A percentile compares a stretch with the other conserved stretches of the same genome.
Evolutionary conservation across 2,113 vertebrate genomes (phyloP).

Genomic region (Rhynchopsitta pachyrhyncha): DNA sequence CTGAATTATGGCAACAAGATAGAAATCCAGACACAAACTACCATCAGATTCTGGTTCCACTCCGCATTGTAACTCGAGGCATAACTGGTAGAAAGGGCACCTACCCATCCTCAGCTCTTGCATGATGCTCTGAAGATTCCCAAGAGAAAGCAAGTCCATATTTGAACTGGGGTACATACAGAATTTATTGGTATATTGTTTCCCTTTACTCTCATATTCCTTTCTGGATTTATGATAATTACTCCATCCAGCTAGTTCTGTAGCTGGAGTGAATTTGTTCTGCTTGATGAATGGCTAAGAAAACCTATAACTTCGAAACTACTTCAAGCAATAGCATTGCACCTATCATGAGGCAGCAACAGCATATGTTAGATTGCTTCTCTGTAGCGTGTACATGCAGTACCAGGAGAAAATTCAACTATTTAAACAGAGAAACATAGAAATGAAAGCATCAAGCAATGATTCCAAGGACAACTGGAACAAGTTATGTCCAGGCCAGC

Average conservation of each 20-base stretch:
- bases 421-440: neutral
- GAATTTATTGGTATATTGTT: neutral
- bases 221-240: constrained; percentile 14
- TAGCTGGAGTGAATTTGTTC: neutral
- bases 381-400: neutral
- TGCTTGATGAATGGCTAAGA: neutral
- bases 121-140: rapidly evolving
- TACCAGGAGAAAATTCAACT: neutral
- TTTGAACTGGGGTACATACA: neutral
- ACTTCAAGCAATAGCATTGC: neutral
- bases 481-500: neutral
- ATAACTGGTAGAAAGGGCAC: neutral
- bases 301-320: neutral
- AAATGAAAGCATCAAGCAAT: neutral
- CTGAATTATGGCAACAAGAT: neutral
- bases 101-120: neutral
- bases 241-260: neutral
- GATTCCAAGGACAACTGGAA: neutral
- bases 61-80: neutral
- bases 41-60: neutral
- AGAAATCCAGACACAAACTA: neutral
- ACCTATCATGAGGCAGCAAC: neutral
- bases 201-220: neutral
- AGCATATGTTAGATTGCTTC: neutral
- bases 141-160: neutral